A percentile compares a stretch with the other conserved stretches of the same genome.
Conservation (phyloP, 2,888 invertebrate genomes). For the Hydrotaea diabolus region DNA sequence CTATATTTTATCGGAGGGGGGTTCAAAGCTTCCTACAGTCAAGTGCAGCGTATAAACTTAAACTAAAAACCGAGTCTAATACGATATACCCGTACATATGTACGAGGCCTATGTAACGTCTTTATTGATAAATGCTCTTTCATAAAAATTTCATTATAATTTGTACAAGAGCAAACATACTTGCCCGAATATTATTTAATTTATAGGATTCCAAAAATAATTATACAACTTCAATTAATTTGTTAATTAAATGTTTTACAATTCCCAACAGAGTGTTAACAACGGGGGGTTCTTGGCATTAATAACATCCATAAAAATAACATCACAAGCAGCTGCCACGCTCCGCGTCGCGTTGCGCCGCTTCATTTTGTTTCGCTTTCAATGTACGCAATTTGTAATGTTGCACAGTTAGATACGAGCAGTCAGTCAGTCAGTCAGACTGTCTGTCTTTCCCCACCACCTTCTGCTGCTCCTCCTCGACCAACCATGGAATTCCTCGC, state of each 20-base stretch:
- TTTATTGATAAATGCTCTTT: too few relatives aligned
- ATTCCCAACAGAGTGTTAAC: slow-evolving; percentile 37
- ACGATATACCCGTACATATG: too few relatives aligned
- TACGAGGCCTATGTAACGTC: too few relatives aligned
- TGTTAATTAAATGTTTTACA: slow-evolving; percentile 50
- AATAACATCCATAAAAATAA: slow-evolving; percentile 15
- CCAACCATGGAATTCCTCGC: not conserved
- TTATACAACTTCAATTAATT: slow-evolving; percentile 41
- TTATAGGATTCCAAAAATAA: not conserved
- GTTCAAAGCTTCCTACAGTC: too few relatives aligned
- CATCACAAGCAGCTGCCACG: not conserved
- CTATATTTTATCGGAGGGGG: too few relatives aligned
- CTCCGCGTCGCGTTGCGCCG: too few relatives aligned
- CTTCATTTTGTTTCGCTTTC: not conserved
- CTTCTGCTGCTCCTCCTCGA: too few relatives aligned
- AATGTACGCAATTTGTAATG: slow-evolving; percentile 14
- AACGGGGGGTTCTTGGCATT: slow-evolving; percentile 18
- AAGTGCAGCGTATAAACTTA: too few relatives aligned
- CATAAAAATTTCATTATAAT: too few relatives aligned
- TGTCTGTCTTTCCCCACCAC: not conserved
- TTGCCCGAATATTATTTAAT: not conserved
- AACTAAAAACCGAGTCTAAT: too few relatives aligned
- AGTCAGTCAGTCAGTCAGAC: not conserved
- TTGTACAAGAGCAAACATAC: too few relatives aligned
- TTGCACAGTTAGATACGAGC: not conserved